Evolutionary conservation across 2,888 invertebrate genomes (phyloP), one percentile per base, ranked within the genome.

Genomic region (Dryococelus australis): DNA sequence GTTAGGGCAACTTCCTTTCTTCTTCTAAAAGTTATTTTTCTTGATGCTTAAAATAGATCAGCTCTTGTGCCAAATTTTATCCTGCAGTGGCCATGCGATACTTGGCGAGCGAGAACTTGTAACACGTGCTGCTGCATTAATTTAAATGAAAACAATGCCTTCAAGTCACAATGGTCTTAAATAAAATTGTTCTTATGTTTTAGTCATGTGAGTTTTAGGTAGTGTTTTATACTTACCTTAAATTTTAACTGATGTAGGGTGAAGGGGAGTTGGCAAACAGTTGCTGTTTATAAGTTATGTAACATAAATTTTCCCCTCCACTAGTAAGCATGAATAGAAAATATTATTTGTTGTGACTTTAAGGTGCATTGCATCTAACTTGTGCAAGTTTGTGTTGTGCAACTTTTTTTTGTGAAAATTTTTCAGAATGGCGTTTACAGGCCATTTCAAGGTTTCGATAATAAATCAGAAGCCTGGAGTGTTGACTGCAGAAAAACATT

Each of bases 61-160:
- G 65, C 65, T 65, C 65, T 16, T n/a, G 65, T 65, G 65, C 65
- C 65, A 65, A 65, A 65, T 65, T 65, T 65, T 65, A 65, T n/a
- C 65, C 65, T n/a, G n/a, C n/a, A 65, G 65, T 65, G 65, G 65
- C 65, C 65, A 65, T 24, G n/a, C 65, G 65, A 65, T 65, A 24
- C 24, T 65, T n/a, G 65, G 65, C n/a, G 65, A 65, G 16, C 65
- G n/a, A 65, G 65, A 24, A 9, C n/a, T 16, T 65, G 10, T 20
- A 65, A 65, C 65, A 65, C 65, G 65, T 65, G 65, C 16, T 65
- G n/a, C 10, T 65, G 16, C 47, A 47, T 65, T 65, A 24, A 5
- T 65, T n/a, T 9, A 10, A 65, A 65, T n/a, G 65, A 1, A n/a
- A n/a, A n/a, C 65, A 65, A n/a, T 65, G 65, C 1, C 8, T 51